phyloP scores from a whole-genome alignment of 2,888 invertebrate species.

The Andrena flavipes region DNA sequence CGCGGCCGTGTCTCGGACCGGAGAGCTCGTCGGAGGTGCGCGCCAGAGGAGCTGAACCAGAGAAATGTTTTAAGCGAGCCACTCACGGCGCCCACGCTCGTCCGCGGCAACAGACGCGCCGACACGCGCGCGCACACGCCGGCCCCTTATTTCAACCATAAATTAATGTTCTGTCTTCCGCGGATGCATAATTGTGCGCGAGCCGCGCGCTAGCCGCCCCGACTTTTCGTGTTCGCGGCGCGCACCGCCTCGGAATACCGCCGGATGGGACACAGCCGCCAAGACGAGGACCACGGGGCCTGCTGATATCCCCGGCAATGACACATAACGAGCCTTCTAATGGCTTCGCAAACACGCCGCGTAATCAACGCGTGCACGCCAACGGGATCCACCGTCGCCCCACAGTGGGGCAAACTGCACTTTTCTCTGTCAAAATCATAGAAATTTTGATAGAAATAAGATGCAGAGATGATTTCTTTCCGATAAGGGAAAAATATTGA shows the following conservation, averaged over 20 bases:
- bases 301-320: conserved; percentile 77
- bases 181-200: conserved; percentile 82
- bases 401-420: too few relatives aligned
- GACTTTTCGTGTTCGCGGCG: conserved; percentile 64
- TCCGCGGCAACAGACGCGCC: conserved; percentile 81
- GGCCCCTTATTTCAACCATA: conserved; percentile 82
- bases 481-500: too few relatives aligned
- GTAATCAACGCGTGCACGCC: conserved; percentile 41
- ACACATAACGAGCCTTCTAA: conserved; percentile 79
- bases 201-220: conserved; percentile 55
- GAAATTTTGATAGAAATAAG: too few relatives aligned
- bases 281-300: conserved; percentile 26
- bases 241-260: conserved; percentile 36
- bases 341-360: conserved; percentile 72
- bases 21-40: conserved; percentile 69
- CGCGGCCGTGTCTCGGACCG: conserved; percentile 72
- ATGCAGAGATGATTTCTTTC: too few relatives aligned
- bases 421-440: too few relatives aligned
- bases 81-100: conserved; percentile 81
- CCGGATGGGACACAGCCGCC: conserved; percentile 24
- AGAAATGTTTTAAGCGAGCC: conserved; percentile 84
- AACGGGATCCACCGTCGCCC: neutral
- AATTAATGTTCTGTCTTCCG: conserved; percentile 83
- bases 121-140: conserved; percentile 81
- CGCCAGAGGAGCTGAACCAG: conserved; percentile 79